Base-by-base conservation (phyloP, 2,797 vertebrate species). In the Avahi laniger region DNA sequence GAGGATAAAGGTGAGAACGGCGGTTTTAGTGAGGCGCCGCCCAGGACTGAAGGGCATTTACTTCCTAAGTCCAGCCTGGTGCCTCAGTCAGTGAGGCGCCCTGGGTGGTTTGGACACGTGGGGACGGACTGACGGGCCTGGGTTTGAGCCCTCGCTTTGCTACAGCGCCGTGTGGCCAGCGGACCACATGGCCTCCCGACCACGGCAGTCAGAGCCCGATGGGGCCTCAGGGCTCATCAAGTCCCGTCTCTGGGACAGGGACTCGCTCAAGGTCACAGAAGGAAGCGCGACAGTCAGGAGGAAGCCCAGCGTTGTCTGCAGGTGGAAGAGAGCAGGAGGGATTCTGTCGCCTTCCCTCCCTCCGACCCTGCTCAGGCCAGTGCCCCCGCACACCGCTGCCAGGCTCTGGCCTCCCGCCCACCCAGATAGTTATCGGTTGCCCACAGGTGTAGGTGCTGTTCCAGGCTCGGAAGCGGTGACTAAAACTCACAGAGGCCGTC, bases 311-410 rank as follows among this genome's bases (percentile, higher is more conserved):
- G 13, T 2, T 50, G 35, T 30, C 35, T 24, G 18, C 12, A 8
- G 67, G n/a, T 2, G 30, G 54, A 35, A 50, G 54, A 59, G 59
- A 79, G 24, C 33, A 30, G 30, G 84, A 30, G 15, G 26, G 22
- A 5, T 54, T 22, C 48, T 1, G 0, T 0, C 0, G n/a, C 89
- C 35, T 67, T 26, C 22, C 7, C 26, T 1, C 0, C 54, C 33
- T n/a, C 22, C 41, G 0, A 1, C 3, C 54, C 52, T 35, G 52
- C 46, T 78, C 12, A 2, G 78, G 82, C n/a, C 41, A 13, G 41
- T 54, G 41, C 0, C 5, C 46, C 18, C 10, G 76, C 24, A 57
- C 2, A 10, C 43, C 35, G 48, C 7, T 0, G 8, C 28, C 76
- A 13, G 52, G 17, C 48, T 7, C 41, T 26, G 12, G 30, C 50